phyloP scores from a whole-genome alignment of 2,113 vertebrate genomes.

The Chrysochloris asiatica region DNA sequence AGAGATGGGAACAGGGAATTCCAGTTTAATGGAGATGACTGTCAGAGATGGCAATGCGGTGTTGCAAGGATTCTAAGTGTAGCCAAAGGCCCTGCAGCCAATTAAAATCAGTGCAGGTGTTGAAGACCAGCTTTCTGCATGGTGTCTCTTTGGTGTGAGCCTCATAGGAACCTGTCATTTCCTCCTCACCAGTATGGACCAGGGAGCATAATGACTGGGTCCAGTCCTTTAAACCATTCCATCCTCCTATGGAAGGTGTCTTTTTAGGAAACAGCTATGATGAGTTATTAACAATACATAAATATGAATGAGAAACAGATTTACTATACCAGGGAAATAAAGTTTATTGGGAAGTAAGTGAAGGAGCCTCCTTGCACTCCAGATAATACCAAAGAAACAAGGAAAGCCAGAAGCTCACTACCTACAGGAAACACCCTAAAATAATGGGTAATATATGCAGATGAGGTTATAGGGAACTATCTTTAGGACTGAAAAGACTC shows the following conservation, averaged over 20 bases:
- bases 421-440: constrained; percentile 14
- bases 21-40: neutral
- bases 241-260: neutral
- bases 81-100: neutral
- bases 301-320: constrained; percentile 49
- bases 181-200: neutral
- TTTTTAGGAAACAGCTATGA: constrained; percentile 35
- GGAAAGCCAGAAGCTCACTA: constrained; percentile 22
- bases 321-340: constrained; percentile 75
- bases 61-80: neutral
- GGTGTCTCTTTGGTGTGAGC: neutral
- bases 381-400: constrained; percentile 61
- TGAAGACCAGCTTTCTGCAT: neutral
- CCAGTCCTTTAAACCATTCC: neutral
- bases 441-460: neutral
- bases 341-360: constrained; percentile 76
- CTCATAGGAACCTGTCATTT: neutral
- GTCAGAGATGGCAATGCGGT: neutral
- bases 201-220: neutral
- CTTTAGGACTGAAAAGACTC: neutral
- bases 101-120: neutral
- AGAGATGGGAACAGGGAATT: neutral
- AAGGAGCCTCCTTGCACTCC: constrained; percentile 60
- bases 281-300: constrained; percentile 10
- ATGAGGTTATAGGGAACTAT: neutral